A percentile compares a stretch with the other conserved stretches of the same genome.
phyloP scores from a whole-genome alignment of 2,888 invertebrate genomes.

The Cheilosia impressa region DNA sequence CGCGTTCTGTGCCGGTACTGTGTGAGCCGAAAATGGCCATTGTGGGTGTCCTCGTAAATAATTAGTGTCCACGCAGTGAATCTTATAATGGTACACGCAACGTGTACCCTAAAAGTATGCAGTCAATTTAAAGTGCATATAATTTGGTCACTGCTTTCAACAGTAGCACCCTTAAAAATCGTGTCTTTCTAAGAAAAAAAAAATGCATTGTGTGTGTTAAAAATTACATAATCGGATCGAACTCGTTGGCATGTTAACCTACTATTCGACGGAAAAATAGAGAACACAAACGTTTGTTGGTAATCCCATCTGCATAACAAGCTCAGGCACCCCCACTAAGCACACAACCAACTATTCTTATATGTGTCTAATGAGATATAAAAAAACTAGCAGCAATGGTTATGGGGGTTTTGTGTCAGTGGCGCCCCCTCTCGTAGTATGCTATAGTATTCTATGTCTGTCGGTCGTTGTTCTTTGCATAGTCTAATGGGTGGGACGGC shows the following conservation, averaged over 20 bases:
- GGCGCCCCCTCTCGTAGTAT: constrained; percentile 22
- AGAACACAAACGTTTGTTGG: constrained; percentile 28
- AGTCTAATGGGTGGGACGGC: neutral
- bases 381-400: neutral
- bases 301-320: constrained; percentile 44
- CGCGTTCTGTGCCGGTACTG: constrained; percentile 27
- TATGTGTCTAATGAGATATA: constrained; percentile 42
- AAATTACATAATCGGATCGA: constrained; percentile 65
- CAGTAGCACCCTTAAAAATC: constrained; percentile 31
- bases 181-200: neutral
- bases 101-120: constrained; percentile 36
- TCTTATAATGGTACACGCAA: constrained; percentile 4
- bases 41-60: constrained; percentile 12
- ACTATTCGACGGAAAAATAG: constrained; percentile 48
- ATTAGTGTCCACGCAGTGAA: constrained; percentile 9
- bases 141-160: neutral
- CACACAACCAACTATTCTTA: constrained; percentile 10
- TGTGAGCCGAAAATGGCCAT: neutral
- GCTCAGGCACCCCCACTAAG: constrained; percentile 20
- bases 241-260: constrained; percentile 65
- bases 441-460: constrained; percentile 44
- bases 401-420: neutral
- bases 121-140: constrained; percentile 11
- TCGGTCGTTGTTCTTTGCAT: constrained; percentile 33
- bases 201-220: constrained; percentile 1